Conservation (phyloP, 2,797 vertebrate species). For the Oophaga sylvatica region DNA sequence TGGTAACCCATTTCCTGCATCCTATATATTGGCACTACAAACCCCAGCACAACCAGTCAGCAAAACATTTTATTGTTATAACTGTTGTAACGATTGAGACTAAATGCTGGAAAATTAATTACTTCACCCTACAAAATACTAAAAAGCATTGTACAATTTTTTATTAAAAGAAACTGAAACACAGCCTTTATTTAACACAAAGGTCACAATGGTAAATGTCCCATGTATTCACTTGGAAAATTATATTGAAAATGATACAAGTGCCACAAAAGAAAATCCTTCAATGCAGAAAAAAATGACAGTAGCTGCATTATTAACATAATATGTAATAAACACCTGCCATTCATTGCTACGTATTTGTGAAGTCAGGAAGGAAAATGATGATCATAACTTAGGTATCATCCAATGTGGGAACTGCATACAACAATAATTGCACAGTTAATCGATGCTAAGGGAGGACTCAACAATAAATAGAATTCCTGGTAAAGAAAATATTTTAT, state of each 20-base stretch:
- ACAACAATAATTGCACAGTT: not conserved
- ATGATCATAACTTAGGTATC: not conserved
- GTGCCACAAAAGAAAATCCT: conserved; percentile 38
- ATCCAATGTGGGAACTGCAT: not conserved
- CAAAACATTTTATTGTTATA: not conserved
- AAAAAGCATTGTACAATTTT: conserved; percentile 5
- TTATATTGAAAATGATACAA: conserved; percentile 32
- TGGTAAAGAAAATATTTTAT: not conserved
- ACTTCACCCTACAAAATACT: not conserved
- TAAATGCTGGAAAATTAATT: not conserved
- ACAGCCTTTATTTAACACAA: conserved; percentile 40
- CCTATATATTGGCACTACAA: no score
- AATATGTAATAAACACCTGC: not conserved
- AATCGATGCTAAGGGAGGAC: not conserved
- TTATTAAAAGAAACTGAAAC: conserved; percentile 34
- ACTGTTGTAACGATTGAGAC: not conserved
- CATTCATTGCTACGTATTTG: not conserved
- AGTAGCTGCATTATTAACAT: not conserved
- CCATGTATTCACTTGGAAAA: conserved; percentile 29
- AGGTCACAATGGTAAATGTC: conserved; percentile 31
- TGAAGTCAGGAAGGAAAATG: not conserved
- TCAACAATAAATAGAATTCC: conserved; percentile 52
- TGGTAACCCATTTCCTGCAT: no score
- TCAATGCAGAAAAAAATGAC: conserved; percentile 1
- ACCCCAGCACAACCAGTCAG: not conserved